These are phyloP conservation scores for Chironomus tentans DNA, from an alignment of 2,888 invertebrate species.

Conservation along the genomic window DNA sequence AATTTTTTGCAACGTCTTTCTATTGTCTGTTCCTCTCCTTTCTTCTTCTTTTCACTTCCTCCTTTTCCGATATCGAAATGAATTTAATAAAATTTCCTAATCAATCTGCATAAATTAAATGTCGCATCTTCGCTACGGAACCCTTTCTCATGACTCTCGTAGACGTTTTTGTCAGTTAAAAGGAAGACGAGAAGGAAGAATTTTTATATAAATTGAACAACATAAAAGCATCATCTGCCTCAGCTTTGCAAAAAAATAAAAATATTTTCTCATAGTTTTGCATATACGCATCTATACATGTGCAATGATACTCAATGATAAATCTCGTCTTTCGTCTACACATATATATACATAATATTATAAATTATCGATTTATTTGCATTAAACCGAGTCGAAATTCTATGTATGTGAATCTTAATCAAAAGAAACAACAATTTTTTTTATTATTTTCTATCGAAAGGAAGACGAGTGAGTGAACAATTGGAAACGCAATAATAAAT, in stretches of 20 bases:
- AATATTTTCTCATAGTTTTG: conserved; percentile 28
- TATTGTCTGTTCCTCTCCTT: background rate
- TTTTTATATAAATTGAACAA: conserved; percentile 6
- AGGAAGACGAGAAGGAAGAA: background rate
- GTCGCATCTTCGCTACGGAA: conserved; percentile 2
- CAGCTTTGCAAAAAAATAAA: background rate
- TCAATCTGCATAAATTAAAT: conserved; percentile 27
- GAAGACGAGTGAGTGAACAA: too few species aligned
- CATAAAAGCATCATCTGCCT: conserved; percentile 18
- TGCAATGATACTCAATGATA: conserved; percentile 13
- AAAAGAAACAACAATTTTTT: conserved; percentile 13
- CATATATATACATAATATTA: background rate
- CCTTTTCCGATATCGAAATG: background rate
- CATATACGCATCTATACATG: conserved; percentile 4
- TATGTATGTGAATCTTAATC: conserved; percentile 1
- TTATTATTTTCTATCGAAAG: too few species aligned
- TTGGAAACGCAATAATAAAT: conserved; percentile 16
- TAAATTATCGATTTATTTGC: conserved; percentile 28
- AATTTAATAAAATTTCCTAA: conserved; percentile 1
- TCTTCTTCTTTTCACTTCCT: background rate
- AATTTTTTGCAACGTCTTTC: conserved; percentile 27
- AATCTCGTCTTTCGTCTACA: conserved; percentile 4
- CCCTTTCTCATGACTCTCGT: background rate
- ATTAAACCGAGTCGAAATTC: conserved; percentile 23
- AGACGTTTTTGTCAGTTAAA: background rate